Evolutionary conservation across 2,113 vertebrate species (phyloP).

Genomic region (Trochalopteron elliotii): DNA sequence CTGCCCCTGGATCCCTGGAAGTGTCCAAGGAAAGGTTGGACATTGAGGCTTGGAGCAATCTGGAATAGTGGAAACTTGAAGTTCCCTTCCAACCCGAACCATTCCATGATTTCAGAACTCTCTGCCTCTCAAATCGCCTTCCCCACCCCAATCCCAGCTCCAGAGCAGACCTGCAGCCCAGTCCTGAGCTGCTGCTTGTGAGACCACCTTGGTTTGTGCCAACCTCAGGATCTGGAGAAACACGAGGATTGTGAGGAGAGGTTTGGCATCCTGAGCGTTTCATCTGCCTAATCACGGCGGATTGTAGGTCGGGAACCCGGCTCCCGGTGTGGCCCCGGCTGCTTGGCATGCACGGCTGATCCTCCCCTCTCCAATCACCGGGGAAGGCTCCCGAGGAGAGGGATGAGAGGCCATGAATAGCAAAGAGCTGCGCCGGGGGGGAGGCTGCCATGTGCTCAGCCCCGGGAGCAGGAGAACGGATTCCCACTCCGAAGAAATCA

Average conservation of each 20-base stretch:
- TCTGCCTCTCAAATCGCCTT: neutral
- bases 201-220: neutral
- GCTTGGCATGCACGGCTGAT: slow-evolving; percentile 35
- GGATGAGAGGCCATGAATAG: slow-evolving; percentile 42
- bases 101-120: neutral
- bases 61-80: neutral
- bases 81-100: neutral
- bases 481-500: slow-evolving; percentile 5
- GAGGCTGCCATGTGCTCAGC: neutral
- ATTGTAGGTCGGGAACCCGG: neutral
- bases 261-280: neutral
- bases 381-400: neutral
- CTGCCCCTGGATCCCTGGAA: neutral
- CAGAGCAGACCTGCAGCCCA: neutral
- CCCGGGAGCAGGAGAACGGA: neutral
- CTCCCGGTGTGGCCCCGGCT: neutral
- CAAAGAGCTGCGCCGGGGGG: neutral
- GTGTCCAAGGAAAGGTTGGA: neutral
- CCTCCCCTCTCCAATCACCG: neutral
- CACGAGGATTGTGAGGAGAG: neutral
- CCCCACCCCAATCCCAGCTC: neutral
- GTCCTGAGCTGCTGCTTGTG: neutral
- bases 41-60: accelerated
- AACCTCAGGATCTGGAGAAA: neutral
- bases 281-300: neutral